Evolutionary conservation across 2,113 vertebrate genomes (phyloP).

Genomic region (Semnornis frantzii): DNA sequence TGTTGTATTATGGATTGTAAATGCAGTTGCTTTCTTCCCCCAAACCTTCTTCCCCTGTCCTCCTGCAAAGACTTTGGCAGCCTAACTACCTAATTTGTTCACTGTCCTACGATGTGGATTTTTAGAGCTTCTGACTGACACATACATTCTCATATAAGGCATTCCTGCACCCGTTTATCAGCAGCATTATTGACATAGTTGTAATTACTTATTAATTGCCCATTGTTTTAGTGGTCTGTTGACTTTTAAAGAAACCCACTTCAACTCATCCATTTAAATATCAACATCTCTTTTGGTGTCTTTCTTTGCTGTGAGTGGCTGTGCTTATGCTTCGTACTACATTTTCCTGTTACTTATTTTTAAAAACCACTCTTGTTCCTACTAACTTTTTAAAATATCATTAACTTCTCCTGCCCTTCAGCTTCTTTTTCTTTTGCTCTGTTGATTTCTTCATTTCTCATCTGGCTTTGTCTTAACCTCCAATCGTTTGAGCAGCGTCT

Average conservation of each 20-base stretch:
- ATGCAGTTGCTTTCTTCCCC: background rate
- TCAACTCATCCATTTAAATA: background rate
- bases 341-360: background rate
- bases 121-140: background rate
- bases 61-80: background rate
- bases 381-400: background rate
- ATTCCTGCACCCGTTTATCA: conserved; percentile 23
- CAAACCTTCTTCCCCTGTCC: background rate
- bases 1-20: background rate
- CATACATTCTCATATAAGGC: background rate
- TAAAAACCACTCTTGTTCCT: background rate
- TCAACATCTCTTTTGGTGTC: background rate
- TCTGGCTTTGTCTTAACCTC: conserved; percentile 26
- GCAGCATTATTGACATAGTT: background rate
- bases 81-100: background rate
- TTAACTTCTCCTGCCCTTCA: background rate
- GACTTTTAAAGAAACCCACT: conserved; percentile 14
- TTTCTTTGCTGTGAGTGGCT: background rate
- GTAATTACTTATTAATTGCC: conserved; percentile 35
- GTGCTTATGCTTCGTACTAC: background rate
- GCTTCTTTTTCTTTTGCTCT: conserved; percentile 14
- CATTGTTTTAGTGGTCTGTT: background rate
- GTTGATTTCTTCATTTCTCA: conserved; percentile 29
- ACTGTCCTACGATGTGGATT: background rate
- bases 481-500: background rate